phyloP scores from a whole-genome alignment of 2,797 vertebrate species.

The Urocyon cinereoargenteus region DNA sequence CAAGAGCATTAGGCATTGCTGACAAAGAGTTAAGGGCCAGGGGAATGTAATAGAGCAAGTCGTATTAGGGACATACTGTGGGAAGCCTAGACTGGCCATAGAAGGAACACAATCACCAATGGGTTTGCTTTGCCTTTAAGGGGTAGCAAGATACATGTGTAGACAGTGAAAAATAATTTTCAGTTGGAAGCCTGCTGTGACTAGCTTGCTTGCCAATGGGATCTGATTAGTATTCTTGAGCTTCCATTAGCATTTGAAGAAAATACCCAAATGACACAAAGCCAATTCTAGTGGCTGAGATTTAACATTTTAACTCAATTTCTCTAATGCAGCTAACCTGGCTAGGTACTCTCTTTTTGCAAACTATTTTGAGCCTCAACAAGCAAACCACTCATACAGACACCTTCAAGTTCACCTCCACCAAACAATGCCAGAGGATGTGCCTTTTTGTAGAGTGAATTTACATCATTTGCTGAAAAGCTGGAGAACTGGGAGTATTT shows the following conservation, averaged over 20 bases:
- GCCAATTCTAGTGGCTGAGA: constrained; percentile 3
- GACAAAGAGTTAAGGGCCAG: background rate
- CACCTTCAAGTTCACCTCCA: background rate
- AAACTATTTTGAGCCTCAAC: background rate
- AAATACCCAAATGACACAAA: constrained; percentile 67
- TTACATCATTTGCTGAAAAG: background rate
- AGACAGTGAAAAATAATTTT: constrained; percentile 65
- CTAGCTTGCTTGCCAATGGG: background rate
- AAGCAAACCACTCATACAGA: background rate
- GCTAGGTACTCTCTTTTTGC: background rate
- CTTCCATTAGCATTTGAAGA: constrained; percentile 56
- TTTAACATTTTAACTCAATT: constrained; percentile 60
- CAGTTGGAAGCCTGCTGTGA: constrained; percentile 26
- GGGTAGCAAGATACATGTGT: background rate
- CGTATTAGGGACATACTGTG: accelerated
- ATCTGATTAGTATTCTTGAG: constrained; percentile 62
- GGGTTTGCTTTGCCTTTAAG: background rate
- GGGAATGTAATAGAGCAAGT: background rate
- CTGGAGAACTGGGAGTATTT: background rate
- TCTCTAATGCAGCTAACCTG: constrained; percentile 39
- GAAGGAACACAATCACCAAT: background rate
- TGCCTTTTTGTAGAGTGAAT: background rate
- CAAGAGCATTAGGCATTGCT: background rate
- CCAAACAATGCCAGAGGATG: background rate
- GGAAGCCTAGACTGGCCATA: background rate